Conservation (phyloP, 1,140 invertebrate species). For the Habropoda laboriosa region DNA sequence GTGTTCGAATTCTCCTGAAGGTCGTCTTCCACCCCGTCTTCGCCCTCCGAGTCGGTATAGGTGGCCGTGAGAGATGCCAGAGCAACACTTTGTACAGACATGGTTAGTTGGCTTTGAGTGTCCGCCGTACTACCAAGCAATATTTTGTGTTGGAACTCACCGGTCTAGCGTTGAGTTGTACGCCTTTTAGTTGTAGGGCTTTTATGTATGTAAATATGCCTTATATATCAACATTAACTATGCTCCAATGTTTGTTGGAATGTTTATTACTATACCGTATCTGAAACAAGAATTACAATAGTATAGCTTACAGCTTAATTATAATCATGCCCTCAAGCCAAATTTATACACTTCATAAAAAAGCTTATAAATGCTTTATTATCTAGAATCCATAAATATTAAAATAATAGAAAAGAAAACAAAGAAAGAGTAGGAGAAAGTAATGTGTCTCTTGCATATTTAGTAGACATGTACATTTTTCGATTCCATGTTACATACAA, state of each 20-base stretch:
- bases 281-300: slow-evolving; percentile 19
- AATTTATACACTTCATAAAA: neutral
- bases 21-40: slow-evolving; percentile 87
- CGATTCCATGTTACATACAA: neutral
- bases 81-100: slow-evolving; percentile 83
- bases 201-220: slow-evolving; percentile 41
- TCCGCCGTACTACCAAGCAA: slow-evolving; percentile 78
- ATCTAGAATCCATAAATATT: neutral
- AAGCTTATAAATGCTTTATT: neutral
- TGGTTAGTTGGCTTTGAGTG: slow-evolving; percentile 81
- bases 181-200: slow-evolving; percentile 51
- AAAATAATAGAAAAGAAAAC: too few species aligned
- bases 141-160: slow-evolving; percentile 81
- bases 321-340: neutral
- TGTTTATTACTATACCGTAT: slow-evolving; percentile 38
- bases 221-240: slow-evolving; percentile 23
- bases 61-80: slow-evolving; percentile 90
- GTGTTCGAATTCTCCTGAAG: slow-evolving; percentile 78
- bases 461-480: too few species aligned
- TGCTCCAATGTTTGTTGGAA: slow-evolving; percentile 47
- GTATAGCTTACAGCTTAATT: neutral
- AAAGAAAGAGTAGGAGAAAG: neutral
- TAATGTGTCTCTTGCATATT: neutral
- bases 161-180: slow-evolving; percentile 70
- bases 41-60: slow-evolving; percentile 92